These are phyloP conservation scores for Drosophila falleni DNA, from an alignment of 2,888 invertebrate species.

Conservation along the genomic window DNA sequence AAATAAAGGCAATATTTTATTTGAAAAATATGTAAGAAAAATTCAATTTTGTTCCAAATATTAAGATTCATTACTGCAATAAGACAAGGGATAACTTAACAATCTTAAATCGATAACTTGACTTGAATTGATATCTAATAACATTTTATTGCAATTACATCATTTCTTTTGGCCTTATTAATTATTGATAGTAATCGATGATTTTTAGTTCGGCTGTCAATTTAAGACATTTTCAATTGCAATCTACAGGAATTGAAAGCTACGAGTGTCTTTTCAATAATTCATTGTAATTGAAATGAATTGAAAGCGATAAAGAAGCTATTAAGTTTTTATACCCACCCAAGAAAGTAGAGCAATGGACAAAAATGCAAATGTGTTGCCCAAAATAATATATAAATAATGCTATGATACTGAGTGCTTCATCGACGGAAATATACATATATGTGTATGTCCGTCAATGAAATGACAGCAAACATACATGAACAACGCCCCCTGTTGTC, in stretches of 20 bases:
- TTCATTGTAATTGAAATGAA: constrained; percentile 16
- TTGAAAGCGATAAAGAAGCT: constrained; percentile 4
- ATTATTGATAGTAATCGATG: not conserved
- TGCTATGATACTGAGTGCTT: not conserved
- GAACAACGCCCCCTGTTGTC: not conserved
- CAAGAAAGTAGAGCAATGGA: not conserved
- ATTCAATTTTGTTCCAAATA: not conserved
- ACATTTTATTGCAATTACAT: constrained; percentile 3
- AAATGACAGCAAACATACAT: not conserved
- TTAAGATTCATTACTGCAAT: no score
- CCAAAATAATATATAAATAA: not conserved
- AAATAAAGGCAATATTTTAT: not conserved
- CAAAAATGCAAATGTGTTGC: not conserved
- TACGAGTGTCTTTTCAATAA: constrained; percentile 4
- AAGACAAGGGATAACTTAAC: no score
- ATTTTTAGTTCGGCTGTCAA: not conserved
- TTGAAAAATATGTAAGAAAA: not conserved
- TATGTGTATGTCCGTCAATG: no score
- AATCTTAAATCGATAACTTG: not conserved
- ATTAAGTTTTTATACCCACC: not conserved
- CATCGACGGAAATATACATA: not conserved
- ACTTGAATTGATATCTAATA: not conserved
- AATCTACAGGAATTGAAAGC: not conserved
- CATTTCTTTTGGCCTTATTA: not conserved
- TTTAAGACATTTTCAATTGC: constrained; percentile 2